phyloP scores from a whole-genome alignment of 2,797 vertebrate species.

The Etheostoma perlongum region DNA sequence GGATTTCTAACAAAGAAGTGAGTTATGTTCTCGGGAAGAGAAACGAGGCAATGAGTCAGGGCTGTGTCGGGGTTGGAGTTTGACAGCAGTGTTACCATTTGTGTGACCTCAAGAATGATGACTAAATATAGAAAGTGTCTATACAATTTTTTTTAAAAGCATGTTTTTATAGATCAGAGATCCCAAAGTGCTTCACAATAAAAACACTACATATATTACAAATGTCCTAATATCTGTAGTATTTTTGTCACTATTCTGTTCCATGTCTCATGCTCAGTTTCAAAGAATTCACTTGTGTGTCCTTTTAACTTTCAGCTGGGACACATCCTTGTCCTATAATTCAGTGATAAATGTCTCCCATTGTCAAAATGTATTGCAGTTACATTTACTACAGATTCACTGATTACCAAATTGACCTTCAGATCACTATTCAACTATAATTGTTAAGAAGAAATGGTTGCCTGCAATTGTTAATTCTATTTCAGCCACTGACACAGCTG shows the following conservation, averaged over 20 bases:
- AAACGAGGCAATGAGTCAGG: background rate
- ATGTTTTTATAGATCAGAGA: background rate
- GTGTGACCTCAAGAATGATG: background rate
- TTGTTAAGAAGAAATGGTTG: conserved; percentile 72
- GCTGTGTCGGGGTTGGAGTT: background rate
- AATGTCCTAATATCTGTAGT: background rate
- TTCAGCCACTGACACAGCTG: conserved; percentile 78
- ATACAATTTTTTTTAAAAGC: too few species aligned
- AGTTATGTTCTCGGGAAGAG: background rate
- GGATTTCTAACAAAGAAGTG: background rate
- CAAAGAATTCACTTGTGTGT: conserved; percentile 19
- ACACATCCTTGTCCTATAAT: conserved; percentile 35
- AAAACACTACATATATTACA: background rate
- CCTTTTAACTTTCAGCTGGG: conserved; percentile 30
- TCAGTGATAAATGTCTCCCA: conserved; percentile 43
- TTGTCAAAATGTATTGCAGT: conserved; percentile 61
- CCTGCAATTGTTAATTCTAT: conserved; percentile 63
- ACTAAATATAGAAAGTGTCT: background rate
- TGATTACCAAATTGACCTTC: conserved; percentile 85
- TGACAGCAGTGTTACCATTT: background rate
- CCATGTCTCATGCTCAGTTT: background rate
- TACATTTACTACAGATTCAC: conserved; percentile 68
- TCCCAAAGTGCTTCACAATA: background rate
- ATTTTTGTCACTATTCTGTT: background rate
- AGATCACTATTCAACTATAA: conserved; percentile 65